Evolutionary conservation across 2,888 invertebrate genomes (phyloP).

Genomic region (Heliothis peltigera): DNA sequence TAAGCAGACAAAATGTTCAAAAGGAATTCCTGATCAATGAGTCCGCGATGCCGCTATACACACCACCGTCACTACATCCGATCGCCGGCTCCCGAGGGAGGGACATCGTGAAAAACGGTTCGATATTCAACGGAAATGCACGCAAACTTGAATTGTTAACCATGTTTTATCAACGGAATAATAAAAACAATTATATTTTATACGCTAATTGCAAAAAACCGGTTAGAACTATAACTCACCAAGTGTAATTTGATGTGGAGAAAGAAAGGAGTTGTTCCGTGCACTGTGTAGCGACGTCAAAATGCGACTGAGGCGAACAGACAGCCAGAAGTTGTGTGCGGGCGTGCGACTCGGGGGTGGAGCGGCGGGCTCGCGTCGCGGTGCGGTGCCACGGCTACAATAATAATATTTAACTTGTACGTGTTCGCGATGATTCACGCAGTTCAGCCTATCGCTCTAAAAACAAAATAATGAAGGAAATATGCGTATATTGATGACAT

Average conservation of each 20-base stretch:
- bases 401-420: constrained; percentile 62
- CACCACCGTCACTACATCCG: constrained; percentile 57
- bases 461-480: constrained; percentile 59
- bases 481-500: constrained; percentile 60
- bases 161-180: constrained; percentile 13
- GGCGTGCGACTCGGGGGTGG: constrained; percentile 70
- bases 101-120: constrained; percentile 46
- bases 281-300: constrained; percentile 77
- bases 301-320: constrained; percentile 76
- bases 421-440: constrained; percentile 74
- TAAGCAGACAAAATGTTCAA: constrained; percentile 21
- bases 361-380: constrained; percentile 40
- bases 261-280: constrained; percentile 67
- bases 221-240: constrained; percentile 73
- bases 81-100: constrained; percentile 70
- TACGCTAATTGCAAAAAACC: constrained; percentile 42
- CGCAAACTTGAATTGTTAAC: constrained; percentile 23
- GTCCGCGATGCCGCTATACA: constrained; percentile 56
- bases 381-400: constrained; percentile 63
- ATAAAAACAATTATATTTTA: constrained; percentile 27
- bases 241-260: constrained; percentile 73
- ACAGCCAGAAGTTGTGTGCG: constrained; percentile 59
- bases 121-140: constrained; percentile 37
- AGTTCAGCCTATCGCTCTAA: constrained; percentile 45
- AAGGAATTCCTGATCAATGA: constrained; percentile 67